Evolutionary conservation across 2,797 vertebrate genomes (phyloP).

Genomic region (Hapalemur alaotrensis): DNA sequence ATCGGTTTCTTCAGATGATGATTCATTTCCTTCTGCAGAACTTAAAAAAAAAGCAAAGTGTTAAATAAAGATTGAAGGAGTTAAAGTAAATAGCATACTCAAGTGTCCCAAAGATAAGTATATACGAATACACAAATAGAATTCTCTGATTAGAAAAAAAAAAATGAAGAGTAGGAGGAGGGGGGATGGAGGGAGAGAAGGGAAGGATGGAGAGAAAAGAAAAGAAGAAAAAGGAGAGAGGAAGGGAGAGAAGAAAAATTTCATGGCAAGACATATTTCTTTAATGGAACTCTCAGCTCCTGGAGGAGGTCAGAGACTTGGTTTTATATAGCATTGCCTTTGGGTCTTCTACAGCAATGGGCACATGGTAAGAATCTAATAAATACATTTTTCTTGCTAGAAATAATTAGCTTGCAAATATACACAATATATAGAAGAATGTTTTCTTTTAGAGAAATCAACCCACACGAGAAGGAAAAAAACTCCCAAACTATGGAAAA

Average conservation of each 20-base stretch:
- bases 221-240: accelerated
- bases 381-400: neutral
- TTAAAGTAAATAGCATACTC: neutral
- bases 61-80: neutral
- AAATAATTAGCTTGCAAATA: constrained; percentile 2
- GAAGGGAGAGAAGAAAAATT: neutral
- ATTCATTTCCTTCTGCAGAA: constrained; percentile 15
- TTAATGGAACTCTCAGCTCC: neutral
- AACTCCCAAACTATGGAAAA: neutral
- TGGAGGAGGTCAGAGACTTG: neutral
- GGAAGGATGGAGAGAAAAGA: accelerated
- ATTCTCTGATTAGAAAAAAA: neutral
- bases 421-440: neutral
- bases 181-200: accelerated
- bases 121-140: neutral
- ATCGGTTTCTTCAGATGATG: neutral
- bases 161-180: neutral
- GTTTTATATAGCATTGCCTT: neutral
- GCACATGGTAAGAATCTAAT: neutral
- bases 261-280: neutral
- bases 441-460: constrained; percentile 22
- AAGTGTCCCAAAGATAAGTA: neutral
- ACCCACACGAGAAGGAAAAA: neutral
- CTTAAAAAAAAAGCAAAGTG: neutral
- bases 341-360: neutral